Conservation (phyloP, 2,113 vertebrate species). For the Ptychochromis oligacanthus region DNA sequence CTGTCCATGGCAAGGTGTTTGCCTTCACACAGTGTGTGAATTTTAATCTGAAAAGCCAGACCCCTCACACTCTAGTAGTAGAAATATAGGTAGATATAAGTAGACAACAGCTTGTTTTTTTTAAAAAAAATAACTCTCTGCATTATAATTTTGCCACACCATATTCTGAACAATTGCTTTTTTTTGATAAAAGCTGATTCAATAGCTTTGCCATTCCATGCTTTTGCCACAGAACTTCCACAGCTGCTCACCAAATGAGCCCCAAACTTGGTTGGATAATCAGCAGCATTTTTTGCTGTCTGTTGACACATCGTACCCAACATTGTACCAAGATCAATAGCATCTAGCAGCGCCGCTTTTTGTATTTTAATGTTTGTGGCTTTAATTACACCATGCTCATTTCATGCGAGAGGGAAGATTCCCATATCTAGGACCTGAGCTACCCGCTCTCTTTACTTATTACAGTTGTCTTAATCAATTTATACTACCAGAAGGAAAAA, state of each 20-base stretch:
- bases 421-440: not conserved
- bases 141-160: not conserved
- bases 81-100: not conserved
- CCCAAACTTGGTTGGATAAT: not conserved
- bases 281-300: not conserved
- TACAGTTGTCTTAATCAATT: not conserved
- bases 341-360: not conserved
- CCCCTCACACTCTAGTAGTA: too few relatives aligned
- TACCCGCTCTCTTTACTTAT: not conserved
- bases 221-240: not conserved
- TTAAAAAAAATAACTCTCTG: not conserved
- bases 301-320: not conserved
- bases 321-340: accelerated
- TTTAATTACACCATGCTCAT: not conserved
- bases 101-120: not conserved
- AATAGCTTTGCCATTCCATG: not conserved
- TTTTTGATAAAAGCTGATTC: not conserved
- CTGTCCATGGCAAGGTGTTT: not conserved
- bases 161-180: not conserved
- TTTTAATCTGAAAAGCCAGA: not conserved
- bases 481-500: not conserved
- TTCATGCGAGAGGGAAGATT: not conserved
- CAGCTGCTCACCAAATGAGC: not conserved
- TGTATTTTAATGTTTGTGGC: not conserved
- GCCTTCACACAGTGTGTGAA: not conserved